These are phyloP conservation scores for Nomada fabriciana DNA, from an alignment of 2,888 invertebrate species.

Conservation along the genomic window DNA sequence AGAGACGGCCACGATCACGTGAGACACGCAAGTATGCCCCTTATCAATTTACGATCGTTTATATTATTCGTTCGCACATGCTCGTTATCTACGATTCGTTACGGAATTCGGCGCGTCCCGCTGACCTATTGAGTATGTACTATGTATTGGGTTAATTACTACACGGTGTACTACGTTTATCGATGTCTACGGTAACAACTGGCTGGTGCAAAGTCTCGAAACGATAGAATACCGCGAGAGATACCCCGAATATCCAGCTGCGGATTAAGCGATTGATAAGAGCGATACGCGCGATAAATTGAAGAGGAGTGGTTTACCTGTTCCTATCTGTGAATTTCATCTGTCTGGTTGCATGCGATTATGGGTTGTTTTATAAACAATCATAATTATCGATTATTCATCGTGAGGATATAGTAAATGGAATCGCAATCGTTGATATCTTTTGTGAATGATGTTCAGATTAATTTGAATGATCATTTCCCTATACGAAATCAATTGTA, in stretches of 20 bases:
- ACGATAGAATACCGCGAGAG: too few species aligned
- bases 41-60: conserved; percentile 30
- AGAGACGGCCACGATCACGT: neutral
- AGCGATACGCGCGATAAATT: conserved; percentile 13
- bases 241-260: too few species aligned
- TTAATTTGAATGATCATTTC: too few species aligned
- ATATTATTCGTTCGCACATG: conserved; percentile 11
- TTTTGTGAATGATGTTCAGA: too few species aligned
- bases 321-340: neutral
- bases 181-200: neutral
- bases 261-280: conserved; percentile 22
- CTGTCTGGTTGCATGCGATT: neutral
- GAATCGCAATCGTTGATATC: too few species aligned
- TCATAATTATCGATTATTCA: too few species aligned
- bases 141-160: too few species aligned
- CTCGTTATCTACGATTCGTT: neutral
- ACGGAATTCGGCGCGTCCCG: neutral
- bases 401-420: neutral
- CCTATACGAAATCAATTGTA: too few species aligned
- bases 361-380: neutral
- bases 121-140: neutral
- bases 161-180: neutral
- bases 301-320: neutral
- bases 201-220: neutral
- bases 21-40: neutral